These are phyloP conservation scores for Sesia apiformis DNA, from an alignment of 2,888 invertebrate species.

Conservation along the genomic window DNA sequence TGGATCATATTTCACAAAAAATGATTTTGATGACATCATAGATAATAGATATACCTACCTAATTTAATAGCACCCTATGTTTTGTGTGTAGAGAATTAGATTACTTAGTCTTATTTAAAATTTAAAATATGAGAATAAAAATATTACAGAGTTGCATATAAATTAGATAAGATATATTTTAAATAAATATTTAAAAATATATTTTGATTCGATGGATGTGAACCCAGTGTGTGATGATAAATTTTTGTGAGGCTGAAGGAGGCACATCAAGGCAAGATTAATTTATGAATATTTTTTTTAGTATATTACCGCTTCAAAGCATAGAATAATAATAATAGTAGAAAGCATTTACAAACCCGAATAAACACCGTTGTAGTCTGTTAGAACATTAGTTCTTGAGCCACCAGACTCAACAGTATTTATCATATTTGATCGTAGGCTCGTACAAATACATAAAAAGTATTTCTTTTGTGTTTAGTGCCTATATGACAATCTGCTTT, in stretches of 20 bases:
- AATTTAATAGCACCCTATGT: no score
- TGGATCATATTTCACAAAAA: background rate
- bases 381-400: constrained; percentile 66
- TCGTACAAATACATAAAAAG: background rate
- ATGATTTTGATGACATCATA: background rate
- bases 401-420: constrained; percentile 63
- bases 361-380: constrained; percentile 59
- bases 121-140: no score
- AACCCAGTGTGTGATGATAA: constrained; percentile 35
- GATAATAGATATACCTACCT: no score
- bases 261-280: constrained; percentile 49
- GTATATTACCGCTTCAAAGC: background rate
- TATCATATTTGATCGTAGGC: constrained; percentile 13
- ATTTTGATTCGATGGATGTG: constrained; percentile 31
- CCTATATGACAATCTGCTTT: constrained; percentile 17
- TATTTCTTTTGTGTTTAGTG: background rate
- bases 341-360: constrained; percentile 9
- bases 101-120: no score
- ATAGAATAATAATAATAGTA: constrained; percentile 8
- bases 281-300: constrained; percentile 8
- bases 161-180: no score
- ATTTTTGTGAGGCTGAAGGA: constrained; percentile 41
- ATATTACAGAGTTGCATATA: no score
- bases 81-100: no score
- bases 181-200: background rate